phyloP scores from a whole-genome alignment of 2,797 vertebrate species.

The Anomalospiza imberbis region DNA sequence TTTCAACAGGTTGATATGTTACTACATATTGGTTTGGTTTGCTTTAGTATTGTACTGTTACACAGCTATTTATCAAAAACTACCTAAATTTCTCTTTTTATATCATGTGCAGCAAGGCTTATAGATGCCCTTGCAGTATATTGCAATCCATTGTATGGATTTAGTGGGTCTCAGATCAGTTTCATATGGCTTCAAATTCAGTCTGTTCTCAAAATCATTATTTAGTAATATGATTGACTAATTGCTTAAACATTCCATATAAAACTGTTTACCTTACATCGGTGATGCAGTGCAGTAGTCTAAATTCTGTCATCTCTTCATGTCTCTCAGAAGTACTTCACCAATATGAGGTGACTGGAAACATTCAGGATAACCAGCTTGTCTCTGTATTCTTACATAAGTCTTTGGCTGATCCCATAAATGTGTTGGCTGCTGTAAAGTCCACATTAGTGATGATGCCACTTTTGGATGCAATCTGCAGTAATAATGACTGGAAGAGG shows the following conservation, averaged over 20 bases:
- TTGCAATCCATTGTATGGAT: not conserved
- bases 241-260: not conserved
- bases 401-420: conserved; percentile 48
- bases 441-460: not conserved
- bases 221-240: not conserved
- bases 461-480: not conserved
- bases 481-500: not conserved
- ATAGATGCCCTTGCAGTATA: not conserved
- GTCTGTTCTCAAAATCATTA: not conserved
- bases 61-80: not conserved
- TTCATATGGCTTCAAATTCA: conserved; percentile 53
- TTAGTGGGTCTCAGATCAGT: not conserved
- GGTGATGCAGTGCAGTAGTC: not conserved
- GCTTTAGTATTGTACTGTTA: not conserved
- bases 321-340: not conserved
- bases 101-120: not conserved
- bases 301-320: not conserved
- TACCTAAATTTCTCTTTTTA: not conserved
- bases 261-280: not conserved
- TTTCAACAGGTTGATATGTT: not conserved
- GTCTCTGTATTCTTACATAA: not conserved
- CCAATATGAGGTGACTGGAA: not conserved
- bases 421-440: not conserved
- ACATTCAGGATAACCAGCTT: not conserved
- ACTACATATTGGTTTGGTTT: not conserved